Conservation (phyloP, 1,140 invertebrate genomes). For the Parapsyche elsis region DNA sequence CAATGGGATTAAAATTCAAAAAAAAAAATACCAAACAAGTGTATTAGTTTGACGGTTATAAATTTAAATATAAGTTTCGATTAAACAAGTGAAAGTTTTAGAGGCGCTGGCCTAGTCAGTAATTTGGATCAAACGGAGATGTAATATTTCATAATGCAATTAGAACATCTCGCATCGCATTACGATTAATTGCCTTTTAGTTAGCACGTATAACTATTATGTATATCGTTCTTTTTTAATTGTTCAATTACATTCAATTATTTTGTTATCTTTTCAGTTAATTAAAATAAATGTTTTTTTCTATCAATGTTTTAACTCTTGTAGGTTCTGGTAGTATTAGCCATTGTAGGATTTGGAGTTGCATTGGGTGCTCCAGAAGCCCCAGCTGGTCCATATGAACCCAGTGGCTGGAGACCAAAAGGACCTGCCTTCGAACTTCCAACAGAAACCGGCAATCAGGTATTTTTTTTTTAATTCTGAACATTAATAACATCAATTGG, state of each 20-base stretch:
- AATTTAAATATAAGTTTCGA: not conserved
- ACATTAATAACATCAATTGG: not conserved
- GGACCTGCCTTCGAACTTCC: slow-evolving; percentile 70
- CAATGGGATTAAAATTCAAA: not conserved
- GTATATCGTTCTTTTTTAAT: no score
- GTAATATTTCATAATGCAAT: not conserved
- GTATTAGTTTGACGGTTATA: not conserved
- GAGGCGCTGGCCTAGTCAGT: not conserved
- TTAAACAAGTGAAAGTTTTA: not conserved
- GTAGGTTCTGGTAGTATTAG: slow-evolving; percentile 55
- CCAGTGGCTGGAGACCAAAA: slow-evolving; percentile 69
- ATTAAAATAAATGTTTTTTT: not conserved
- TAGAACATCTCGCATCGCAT: slow-evolving; percentile 4
- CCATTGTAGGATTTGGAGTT: slow-evolving; percentile 57
- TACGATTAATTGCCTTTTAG: not conserved
- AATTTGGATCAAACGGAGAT: not conserved
- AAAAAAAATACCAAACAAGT: slow-evolving; percentile 10
- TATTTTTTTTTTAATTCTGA: not conserved
- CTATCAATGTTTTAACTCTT: not conserved
- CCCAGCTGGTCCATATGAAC: slow-evolving; percentile 64
- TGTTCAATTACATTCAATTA: no score
- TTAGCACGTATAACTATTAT: no score
- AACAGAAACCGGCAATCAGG: slow-evolving; percentile 57
- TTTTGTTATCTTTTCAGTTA: no score
- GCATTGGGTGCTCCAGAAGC: slow-evolving; percentile 44